Percentiles rank a stretch among this genome's conserved stretches.
phyloP scores from a whole-genome alignment of 2,888 invertebrate genomes.

The Pyrochroa serraticornis region DNA sequence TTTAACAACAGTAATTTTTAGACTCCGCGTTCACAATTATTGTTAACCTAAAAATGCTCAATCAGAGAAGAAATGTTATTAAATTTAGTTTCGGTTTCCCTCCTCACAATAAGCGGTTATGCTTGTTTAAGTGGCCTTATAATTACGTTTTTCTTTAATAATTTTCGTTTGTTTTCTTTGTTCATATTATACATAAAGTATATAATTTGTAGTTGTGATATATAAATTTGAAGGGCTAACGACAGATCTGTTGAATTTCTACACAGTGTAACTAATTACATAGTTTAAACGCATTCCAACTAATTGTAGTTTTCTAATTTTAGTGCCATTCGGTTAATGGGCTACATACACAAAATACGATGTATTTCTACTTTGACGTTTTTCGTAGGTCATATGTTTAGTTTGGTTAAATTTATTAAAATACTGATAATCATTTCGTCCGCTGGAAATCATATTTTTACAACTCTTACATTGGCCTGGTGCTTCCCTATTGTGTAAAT shows the following conservation, averaged over 20 bases:
- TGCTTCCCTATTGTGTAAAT: conserved; percentile 42
- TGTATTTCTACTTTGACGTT: conserved; percentile 2
- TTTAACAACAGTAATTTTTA: conserved; percentile 1
- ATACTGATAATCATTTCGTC: neutral
- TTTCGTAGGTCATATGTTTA: conserved; percentile 1
- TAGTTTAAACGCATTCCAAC: conserved; percentile 45
- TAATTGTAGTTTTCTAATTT: conserved; percentile 44
- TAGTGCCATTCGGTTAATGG: conserved; percentile 50
- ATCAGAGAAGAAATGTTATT: conserved; percentile 29
- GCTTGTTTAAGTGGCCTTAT: conserved; percentile 44
- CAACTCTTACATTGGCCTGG: conserved; percentile 27
- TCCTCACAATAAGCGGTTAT: conserved; percentile 27
- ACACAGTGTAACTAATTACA: conserved; percentile 10
- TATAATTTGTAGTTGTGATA: conserved; percentile 30
- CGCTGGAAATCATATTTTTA: neutral
- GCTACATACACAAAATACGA: conserved; percentile 31
- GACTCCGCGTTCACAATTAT: conserved; percentile 11
- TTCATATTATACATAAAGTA: conserved; percentile 24
- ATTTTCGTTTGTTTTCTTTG: conserved; percentile 14
- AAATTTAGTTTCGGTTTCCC: conserved; percentile 24
- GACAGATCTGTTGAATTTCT: conserved; percentile 32
- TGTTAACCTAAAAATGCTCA: conserved; percentile 38
- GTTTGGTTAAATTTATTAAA: conserved; percentile 2
- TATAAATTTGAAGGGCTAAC: conserved; percentile 22
- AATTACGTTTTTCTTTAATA: conserved; percentile 28